A percentile compares a stretch with the other conserved stretches of the same genome.
Evolutionary conservation across 2,797 vertebrate species (phyloP).

Genomic region (Babyrousa celebensis): DNA sequence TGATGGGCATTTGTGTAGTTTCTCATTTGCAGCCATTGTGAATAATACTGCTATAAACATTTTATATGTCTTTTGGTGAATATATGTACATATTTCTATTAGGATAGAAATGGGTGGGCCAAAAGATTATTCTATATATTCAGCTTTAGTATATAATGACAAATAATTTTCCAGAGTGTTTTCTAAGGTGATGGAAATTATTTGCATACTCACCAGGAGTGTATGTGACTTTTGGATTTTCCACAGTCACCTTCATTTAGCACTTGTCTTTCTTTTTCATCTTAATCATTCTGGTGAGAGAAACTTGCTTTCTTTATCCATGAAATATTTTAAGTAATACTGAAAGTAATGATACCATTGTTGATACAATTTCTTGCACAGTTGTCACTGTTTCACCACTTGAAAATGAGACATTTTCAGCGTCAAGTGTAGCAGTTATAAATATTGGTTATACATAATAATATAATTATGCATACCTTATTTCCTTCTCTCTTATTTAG

Average conservation of each 20-base stretch:
- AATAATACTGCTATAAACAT: background rate
- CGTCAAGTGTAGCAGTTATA: background rate
- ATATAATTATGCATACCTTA: background rate
- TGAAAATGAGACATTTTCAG: slow-evolving; percentile 25
- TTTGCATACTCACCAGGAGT: background rate
- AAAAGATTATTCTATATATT: background rate
- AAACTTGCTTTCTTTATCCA: background rate
- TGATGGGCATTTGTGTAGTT: background rate
- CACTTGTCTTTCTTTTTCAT: slow-evolving; percentile 31
- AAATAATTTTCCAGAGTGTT: slow-evolving; percentile 14
- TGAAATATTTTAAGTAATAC: background rate
- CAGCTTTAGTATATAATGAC: background rate
- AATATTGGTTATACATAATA: background rate
- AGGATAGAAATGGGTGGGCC: background rate
- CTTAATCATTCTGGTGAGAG: background rate
- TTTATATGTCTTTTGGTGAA: background rate
- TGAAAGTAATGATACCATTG: background rate
- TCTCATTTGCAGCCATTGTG: background rate
- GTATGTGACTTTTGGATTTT: background rate
- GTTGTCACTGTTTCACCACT: background rate
- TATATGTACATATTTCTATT: background rate
- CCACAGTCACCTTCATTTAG: background rate
- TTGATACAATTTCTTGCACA: background rate
- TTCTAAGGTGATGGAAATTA: background rate
- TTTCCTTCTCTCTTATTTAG: slow-evolving; percentile 9